phyloP scores from a whole-genome alignment of 1,140 invertebrate species.

The Ericerus pela region DNA sequence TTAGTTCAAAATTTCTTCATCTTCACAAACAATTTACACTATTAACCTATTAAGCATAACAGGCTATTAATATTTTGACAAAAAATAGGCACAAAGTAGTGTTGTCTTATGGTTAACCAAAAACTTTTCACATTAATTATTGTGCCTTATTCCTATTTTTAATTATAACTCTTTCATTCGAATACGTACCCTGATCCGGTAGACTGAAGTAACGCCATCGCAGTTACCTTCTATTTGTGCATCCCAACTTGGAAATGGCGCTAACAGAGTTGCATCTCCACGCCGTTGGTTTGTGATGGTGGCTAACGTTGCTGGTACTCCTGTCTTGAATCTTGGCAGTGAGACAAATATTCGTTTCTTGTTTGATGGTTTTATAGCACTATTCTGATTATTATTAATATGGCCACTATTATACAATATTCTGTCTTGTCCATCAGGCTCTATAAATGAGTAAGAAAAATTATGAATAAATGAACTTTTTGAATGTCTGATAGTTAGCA shows the following conservation, averaged over 20 bases:
- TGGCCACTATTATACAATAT: neutral
- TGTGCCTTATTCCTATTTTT: too few relatives aligned
- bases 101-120: too few relatives aligned
- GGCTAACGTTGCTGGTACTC: conserved; percentile 24
- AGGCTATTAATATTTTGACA: neutral
- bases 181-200: conserved; percentile 22
- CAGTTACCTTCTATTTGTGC: conserved; percentile 10
- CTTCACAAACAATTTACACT: too few relatives aligned
- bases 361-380: neutral
- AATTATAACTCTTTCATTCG: too few relatives aligned
- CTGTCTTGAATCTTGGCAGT: conserved; percentile 22
- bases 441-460: too few relatives aligned
- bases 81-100: conserved; percentile 8
- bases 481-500: too few relatives aligned
- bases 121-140: too few relatives aligned
- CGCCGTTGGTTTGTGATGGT: conserved; percentile 17
- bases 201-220: conserved; percentile 25
- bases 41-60: too few relatives aligned
- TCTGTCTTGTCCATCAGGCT: too few relatives aligned
- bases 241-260: conserved; percentile 25
- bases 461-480: too few relatives aligned
- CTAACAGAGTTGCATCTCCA: conserved; percentile 17
- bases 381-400: conserved; percentile 2
- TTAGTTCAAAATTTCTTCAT: too few relatives aligned
- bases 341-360: conserved; percentile 22